Percentiles rank a stretch among this genome's conserved stretches.
Evolutionary conservation across 1,140 invertebrate genomes (phyloP).

Genomic region (Drosophila virilis): DNA sequence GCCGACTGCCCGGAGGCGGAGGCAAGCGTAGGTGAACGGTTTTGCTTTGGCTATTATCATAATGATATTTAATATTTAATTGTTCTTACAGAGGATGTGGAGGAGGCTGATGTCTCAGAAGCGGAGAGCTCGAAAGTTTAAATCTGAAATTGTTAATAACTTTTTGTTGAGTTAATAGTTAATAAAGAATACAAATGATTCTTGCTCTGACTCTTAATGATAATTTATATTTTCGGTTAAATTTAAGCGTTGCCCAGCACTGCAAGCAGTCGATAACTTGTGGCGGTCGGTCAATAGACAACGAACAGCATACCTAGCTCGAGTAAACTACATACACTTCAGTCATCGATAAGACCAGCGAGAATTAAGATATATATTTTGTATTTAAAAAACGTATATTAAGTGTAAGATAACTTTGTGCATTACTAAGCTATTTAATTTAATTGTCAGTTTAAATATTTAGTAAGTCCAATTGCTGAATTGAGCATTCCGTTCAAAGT

Average conservation of each 20-base stretch:
- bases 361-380: constrained; percentile 18
- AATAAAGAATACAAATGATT: background rate
- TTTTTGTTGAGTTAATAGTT: constrained; percentile 16
- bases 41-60: background rate
- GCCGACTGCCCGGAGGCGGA: constrained; percentile 76
- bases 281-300: constrained; percentile 15
- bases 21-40: constrained; percentile 82
- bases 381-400: background rate
- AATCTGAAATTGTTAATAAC: background rate
- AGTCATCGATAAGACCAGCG: constrained; percentile 14
- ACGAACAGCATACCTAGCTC: background rate
- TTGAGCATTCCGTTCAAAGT: constrained; percentile 15
- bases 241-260: constrained; percentile 9
- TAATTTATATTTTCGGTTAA: background rate
- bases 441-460: background rate
- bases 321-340: background rate
- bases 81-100: constrained; percentile 77
- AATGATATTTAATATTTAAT: constrained; percentile 8
- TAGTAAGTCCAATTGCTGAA: background rate
- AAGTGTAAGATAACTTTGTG: constrained; percentile 8
- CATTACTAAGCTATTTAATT: background rate
- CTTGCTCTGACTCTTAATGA: background rate
- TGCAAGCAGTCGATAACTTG: constrained; percentile 5
- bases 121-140: constrained; percentile 71
- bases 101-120: constrained; percentile 79